Base-by-base conservation (phyloP, 2,888 invertebrate genomes). In the Ctena decussata region DNA sequence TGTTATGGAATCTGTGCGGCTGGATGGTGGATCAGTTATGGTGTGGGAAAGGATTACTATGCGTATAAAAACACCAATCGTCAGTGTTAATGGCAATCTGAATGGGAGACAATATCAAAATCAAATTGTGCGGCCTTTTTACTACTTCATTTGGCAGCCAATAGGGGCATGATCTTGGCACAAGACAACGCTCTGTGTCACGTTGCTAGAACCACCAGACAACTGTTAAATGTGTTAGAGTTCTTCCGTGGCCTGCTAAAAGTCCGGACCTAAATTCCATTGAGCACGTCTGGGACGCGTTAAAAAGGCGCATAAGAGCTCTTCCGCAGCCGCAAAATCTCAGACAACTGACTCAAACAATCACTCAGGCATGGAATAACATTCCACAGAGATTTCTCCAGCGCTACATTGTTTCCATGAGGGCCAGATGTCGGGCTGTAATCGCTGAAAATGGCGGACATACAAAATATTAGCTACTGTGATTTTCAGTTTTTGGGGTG, bases 151-250 rank as follows among this genome's bases (percentile, higher is more conserved):
- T 24, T 65, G 24, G 3, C 21, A 8, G 57, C 53, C 8, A 69
- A 69, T n/a, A n/a, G n/a, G n/a, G n/a, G n/a, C n/a, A n/a, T n/a
- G n/a, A n/a, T n/a, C n/a, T n/a, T n/a, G n/a, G 65, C 35, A 18
- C 75, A 79, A 32, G 85, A 79, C 41, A 80, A 77, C 49, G 82
- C 82, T 18, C 71, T 69, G n/a, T 82, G 82, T 39, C 79, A 85
- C 24, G 69, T 24, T 24, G 82, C 85, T 1, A n/a, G 75, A 75
- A 71, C 37, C 18, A 82, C 79, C 15, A 6, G 18, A 6, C 11
- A 27, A 11, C 24, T 82, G 53, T 37, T 79, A 18, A 2, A 35
- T 15, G 79, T 71, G 32, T 82, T n/a, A 21, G 84, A 30, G 27
- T 71, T 12, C 44, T 83, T 21, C 70, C 49, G 39, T 83, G 78